phyloP scores from a whole-genome alignment of 2,888 invertebrate genomes.

The Anagyrus pseudococci region DNA sequence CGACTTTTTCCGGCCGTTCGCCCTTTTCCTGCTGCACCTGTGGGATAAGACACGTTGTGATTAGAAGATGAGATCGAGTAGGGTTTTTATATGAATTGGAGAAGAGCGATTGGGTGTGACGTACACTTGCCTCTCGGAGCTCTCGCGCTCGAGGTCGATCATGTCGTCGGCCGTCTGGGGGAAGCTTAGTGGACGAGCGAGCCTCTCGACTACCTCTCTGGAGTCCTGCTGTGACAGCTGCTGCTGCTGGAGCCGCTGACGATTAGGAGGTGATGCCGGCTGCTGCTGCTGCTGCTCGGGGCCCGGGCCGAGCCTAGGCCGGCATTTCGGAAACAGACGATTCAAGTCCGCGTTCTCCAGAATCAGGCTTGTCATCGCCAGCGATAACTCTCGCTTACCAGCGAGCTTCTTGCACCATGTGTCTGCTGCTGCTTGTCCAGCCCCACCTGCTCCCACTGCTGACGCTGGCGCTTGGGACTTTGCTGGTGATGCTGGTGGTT shows the following conservation, averaged over 20 bases:
- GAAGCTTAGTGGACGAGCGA: conserved; percentile 46
- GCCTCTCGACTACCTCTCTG: conserved; percentile 35
- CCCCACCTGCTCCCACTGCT: not conserved
- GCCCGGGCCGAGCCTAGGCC: conserved; percentile 59
- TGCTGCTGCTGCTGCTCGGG: conserved; percentile 37
- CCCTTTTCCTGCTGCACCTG: conserved; percentile 58
- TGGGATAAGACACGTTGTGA: conserved; percentile 15
- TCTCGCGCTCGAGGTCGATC: conserved; percentile 60
- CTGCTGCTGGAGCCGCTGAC: not conserved
- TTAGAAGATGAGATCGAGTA: no score
- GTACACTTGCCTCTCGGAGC: conserved; percentile 57
- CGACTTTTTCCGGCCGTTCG: conserved; percentile 58
- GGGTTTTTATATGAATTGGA: no score
- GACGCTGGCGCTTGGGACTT: not conserved
- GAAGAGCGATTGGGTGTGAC: no score
- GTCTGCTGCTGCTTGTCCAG: not conserved
- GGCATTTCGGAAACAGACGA: conserved; percentile 61
- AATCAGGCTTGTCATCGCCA: conserved; percentile 62
- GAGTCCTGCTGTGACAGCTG: not conserved
- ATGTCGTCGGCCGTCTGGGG: conserved; percentile 54
- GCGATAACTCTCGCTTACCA: conserved; percentile 5
- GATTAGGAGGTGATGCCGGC: not conserved
- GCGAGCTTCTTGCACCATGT: no score
- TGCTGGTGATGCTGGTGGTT: no score
- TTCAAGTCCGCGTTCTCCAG: conserved; percentile 62